Evolutionary conservation across 2,113 vertebrate genomes (phyloP).

Genomic region (Halichoeres trimaculatus): DNA sequence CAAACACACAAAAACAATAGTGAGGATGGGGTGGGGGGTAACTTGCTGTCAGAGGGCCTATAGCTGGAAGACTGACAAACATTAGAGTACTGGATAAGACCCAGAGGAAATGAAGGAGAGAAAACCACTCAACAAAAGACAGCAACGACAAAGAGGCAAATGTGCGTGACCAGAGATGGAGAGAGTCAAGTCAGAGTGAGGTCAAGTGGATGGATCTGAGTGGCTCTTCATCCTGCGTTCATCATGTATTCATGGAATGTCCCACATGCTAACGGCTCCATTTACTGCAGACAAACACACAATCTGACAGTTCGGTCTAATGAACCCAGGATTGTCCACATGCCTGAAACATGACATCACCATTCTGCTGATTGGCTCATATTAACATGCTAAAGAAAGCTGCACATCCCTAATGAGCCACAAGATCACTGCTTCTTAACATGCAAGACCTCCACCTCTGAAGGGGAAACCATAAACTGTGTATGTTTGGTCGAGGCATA

Average conservation of each 20-base stretch:
- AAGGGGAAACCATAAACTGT: not conserved
- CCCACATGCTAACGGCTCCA: constrained; percentile 9
- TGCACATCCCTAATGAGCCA: not conserved
- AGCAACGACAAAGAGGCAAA: constrained; percentile 20
- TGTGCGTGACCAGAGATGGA: constrained; percentile 26
- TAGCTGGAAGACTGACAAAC: not conserved
- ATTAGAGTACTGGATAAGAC: not conserved
- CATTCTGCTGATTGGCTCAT: fast-evolving
- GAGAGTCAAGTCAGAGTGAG: constrained; percentile 2
- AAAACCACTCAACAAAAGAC: not conserved
- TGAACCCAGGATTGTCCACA: not conserved
- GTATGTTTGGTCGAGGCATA: too few species aligned
- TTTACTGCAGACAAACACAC: constrained; percentile 1
- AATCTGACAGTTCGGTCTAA: not conserved
- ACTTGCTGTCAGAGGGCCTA: not conserved
- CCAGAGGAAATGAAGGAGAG: too few species aligned
- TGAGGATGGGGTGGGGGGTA: too few species aligned
- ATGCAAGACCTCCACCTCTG: too few species aligned
- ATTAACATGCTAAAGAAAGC: not conserved
- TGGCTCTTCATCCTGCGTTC: not conserved
- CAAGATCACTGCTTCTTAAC: not conserved
- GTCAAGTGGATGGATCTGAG: constrained; percentile 37
- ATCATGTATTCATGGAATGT: constrained; percentile 24
- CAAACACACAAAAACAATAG: constrained; percentile 4
- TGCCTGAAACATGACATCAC: constrained; percentile 42